Evolutionary conservation across 2,888 invertebrate species (phyloP).

Genomic region (Euproctis similis): DNA sequence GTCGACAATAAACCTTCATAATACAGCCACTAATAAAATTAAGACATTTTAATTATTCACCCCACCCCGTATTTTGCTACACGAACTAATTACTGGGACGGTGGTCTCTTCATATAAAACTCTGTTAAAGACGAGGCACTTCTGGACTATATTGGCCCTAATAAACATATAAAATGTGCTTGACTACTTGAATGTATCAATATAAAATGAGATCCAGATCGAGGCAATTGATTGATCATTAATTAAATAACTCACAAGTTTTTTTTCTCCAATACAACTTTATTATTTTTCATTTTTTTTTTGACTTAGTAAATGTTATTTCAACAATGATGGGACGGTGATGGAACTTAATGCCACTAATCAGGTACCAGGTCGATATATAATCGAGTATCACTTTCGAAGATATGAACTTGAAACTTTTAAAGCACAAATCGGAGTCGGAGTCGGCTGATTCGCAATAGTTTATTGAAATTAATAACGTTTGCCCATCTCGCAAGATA

Average conservation of each 20-base stretch:
- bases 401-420: too few species aligned
- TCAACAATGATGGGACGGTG: too few species aligned
- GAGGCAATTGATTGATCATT: constrained; percentile 43
- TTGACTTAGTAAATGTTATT: too few species aligned
- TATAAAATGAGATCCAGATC: constrained; percentile 41
- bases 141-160: constrained; percentile 51
- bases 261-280: constrained; percentile 26
- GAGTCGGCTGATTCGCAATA: too few species aligned
- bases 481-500: too few species aligned
- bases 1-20: constrained; percentile 45
- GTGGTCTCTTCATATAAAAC: constrained; percentile 72
- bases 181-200: constrained; percentile 59
- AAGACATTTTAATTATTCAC: constrained; percentile 70
- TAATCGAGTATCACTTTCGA: too few species aligned
- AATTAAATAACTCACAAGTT: constrained; percentile 35
- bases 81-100: constrained; percentile 39
- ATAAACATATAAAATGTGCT: constrained; percentile 61
- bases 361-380: too few species aligned
- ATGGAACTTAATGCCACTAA: too few species aligned
- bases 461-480: too few species aligned
- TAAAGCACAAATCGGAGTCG: too few species aligned
- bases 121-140: constrained; percentile 60
- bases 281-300: constrained; percentile 14
- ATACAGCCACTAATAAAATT: constrained; percentile 61
- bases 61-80: constrained; percentile 73